Percentiles rank a stretch among this genome's conserved stretches.
Evolutionary conservation across 2,113 vertebrate genomes (phyloP).

Genomic region (Coturnix japonica): DNA sequence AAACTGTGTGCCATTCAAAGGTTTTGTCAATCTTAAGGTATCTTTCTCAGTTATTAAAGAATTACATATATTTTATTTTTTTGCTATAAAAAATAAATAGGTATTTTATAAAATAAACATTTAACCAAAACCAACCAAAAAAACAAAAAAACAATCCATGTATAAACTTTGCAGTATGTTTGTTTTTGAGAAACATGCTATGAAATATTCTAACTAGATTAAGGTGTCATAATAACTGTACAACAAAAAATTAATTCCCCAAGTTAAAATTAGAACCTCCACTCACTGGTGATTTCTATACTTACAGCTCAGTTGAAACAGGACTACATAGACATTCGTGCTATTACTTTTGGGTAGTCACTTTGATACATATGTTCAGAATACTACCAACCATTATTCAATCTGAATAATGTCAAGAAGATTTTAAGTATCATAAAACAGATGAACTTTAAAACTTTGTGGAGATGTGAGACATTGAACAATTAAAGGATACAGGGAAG

Average conservation of each 20-base stretch:
- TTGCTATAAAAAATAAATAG: background rate
- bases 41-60: background rate
- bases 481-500: background rate
- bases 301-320: slow-evolving; percentile 21
- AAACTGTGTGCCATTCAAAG: background rate
- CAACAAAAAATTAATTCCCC: background rate
- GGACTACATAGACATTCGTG: background rate
- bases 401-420: background rate
- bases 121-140: background rate
- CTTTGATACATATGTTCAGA: slow-evolving; percentile 7
- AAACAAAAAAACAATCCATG: too few relatives aligned
- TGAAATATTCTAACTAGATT: background rate
- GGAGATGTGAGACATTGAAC: background rate
- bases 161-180: background rate
- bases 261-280: background rate
- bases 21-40: background rate
- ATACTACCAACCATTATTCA: slow-evolving; percentile 19
- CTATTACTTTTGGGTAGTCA: background rate
- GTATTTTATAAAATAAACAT: background rate
- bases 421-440: slow-evolving; percentile 24
- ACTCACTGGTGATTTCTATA: background rate
- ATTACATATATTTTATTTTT: background rate
- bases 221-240: background rate
- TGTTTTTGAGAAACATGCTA: background rate
- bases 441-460: background rate